Base-by-base conservation (phyloP, 1,140 invertebrate genomes). In the Trichogramma pretiosum region DNA sequence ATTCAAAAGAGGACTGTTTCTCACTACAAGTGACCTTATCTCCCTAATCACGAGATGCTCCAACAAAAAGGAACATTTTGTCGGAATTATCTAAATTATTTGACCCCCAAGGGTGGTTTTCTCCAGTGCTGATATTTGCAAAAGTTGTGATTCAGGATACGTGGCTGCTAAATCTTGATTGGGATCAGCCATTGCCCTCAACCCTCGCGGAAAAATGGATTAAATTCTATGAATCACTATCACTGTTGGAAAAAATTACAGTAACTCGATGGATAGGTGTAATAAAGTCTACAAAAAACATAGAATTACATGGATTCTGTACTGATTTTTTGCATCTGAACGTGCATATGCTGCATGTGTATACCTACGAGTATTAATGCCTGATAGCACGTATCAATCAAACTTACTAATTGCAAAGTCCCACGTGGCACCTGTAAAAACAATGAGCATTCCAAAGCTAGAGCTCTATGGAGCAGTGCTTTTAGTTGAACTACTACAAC, bases 381-480 rank as follows among this genome's bases (percentile, higher is more conserved):
- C 11, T 4, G 26, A 30, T 30, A 9, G 13, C 7, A 13, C 13
- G 8, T 30, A 13, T 30, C 26, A 30, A 30, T 11, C 30, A 1
- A 38, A 33, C 10, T 36, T 57, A 14, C 13, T 57, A 2, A 45
- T 38, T 18, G 42, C 49, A 0, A 59, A 56, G 43, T 51, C 54
- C 11, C 36, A 51, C 19, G 45, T 56, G 1, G 40, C 51, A 13
- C 52, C 57, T 16, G 24, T 57, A 21, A 56, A 57, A 17, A 21
- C n/a, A 0, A 5, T 22, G 10, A 52, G 60, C 4, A 58, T 71
- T 18, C 60, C 70, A 0, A 21, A 62, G 33, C 37, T 70, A 26
- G 68, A 72, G 52, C 52, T 72, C 9, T 57, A 43, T 19, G 67
- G 52, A 11, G 64, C 67, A 1, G 21, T 56, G 4, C 23, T 69